Evolutionary conservation across 2,797 vertebrate genomes (phyloP).

Genomic region (Danionella dracula): DNA sequence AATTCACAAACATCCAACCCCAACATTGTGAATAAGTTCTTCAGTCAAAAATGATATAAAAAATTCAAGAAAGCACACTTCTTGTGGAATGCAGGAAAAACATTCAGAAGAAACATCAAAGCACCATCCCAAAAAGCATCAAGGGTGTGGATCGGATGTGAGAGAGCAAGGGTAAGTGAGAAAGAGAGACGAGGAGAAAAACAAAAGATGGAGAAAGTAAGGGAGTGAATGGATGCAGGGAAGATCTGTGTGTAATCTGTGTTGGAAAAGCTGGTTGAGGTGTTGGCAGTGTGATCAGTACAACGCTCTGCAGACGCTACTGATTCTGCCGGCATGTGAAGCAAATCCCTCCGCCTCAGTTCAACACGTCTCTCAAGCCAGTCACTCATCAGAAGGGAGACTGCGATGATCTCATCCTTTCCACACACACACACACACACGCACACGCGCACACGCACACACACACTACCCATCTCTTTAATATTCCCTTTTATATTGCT

Average conservation of each 20-base stretch:
- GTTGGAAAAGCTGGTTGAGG: not conserved
- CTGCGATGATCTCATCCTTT: constrained; percentile 93
- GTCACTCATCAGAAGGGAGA: constrained; percentile 77
- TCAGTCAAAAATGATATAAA: constrained; percentile 20
- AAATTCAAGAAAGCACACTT: constrained; percentile 48
- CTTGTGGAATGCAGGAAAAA: constrained; percentile 49
- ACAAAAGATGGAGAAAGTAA: constrained; percentile 14
- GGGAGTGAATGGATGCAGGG: constrained; percentile 12
- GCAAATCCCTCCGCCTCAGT: constrained; percentile 44
- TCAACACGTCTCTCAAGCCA: constrained; percentile 55
- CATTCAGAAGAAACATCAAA: constrained; percentile 40
- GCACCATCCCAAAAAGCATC: constrained; percentile 47
- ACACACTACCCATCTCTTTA: constrained; percentile 26
- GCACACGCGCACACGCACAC: constrained; percentile 5
- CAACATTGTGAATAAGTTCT: constrained; percentile 72
- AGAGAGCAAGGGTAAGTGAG: constrained; percentile 4
- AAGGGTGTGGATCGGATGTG: constrained; percentile 61
- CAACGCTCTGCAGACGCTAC: constrained; percentile 66
- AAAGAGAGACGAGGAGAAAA: not conserved
- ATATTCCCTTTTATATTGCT: constrained; percentile 23
- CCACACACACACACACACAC: constrained; percentile 13
- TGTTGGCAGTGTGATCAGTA: constrained; percentile 39
- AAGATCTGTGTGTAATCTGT: constrained; percentile 30
- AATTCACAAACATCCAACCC: constrained; percentile 88
- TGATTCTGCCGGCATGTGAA: constrained; percentile 60